A percentile compares a stretch with the other conserved stretches of the same genome.
phyloP scores from a whole-genome alignment of 2,888 invertebrate genomes.

The Leptinotarsa tumamoca region DNA sequence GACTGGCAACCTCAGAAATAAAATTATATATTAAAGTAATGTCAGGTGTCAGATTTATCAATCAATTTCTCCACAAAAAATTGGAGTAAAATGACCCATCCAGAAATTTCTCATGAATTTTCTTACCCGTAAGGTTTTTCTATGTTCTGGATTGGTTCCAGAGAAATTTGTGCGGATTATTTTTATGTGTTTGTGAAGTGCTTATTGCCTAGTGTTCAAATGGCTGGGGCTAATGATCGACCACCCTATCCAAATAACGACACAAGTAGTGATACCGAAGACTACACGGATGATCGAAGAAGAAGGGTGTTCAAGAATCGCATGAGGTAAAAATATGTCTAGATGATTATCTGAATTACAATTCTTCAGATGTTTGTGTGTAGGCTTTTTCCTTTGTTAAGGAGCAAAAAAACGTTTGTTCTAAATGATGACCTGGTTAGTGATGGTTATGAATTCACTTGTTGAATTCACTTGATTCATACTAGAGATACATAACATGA shows the following conservation, averaged over 20 bases:
- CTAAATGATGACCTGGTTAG: neutral
- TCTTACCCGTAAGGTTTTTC: slow-evolving; percentile 23
- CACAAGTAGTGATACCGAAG: slow-evolving; percentile 89
- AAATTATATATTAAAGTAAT: neutral
- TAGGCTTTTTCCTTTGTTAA: neutral
- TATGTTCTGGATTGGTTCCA: slow-evolving; percentile 64
- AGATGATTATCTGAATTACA: neutral
- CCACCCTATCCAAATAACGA: slow-evolving; percentile 68
- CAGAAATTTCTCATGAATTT: neutral
- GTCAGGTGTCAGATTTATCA: neutral
- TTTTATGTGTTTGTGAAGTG: slow-evolving; percentile 63
- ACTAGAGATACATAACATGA: too few relatives aligned
- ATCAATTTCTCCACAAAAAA: too few relatives aligned
- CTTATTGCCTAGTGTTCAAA: slow-evolving; percentile 61
- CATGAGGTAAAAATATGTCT: slow-evolving; percentile 68
- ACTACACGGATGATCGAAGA: slow-evolving; percentile 80
- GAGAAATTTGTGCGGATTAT: slow-evolving; percentile 61
- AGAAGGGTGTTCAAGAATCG: slow-evolving; percentile 78
- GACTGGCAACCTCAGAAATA: too few relatives aligned
- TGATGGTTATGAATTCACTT: neutral
- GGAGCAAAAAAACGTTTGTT: too few relatives aligned
- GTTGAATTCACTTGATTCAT: too few relatives aligned
- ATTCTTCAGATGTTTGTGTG: neutral
- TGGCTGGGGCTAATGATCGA: slow-evolving; percentile 64
- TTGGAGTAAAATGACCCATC: neutral